phyloP scores from a whole-genome alignment of 2,888 invertebrate species.

The Drosophila meridiana region DNA sequence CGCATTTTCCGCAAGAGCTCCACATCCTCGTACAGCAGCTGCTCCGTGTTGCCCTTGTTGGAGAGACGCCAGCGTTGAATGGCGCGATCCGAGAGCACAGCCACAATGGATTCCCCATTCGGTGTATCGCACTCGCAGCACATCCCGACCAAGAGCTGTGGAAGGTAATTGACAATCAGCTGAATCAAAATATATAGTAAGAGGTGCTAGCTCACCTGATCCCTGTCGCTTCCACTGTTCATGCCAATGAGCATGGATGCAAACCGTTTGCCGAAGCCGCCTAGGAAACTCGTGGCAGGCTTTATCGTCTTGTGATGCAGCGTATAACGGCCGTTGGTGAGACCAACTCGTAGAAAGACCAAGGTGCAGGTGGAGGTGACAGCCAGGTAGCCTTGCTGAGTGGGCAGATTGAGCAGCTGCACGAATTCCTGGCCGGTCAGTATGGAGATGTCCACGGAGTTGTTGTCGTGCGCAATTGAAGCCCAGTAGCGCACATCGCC shows the following conservation, averaged over 20 bases:
- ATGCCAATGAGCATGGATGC: conserved; percentile 85
- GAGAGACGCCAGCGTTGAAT: conserved; percentile 93
- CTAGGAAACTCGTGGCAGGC: conserved; percentile 93
- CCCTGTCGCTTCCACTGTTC: conserved; percentile 83
- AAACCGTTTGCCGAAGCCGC: conserved; percentile 91
- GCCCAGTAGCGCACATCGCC: conserved; percentile 97
- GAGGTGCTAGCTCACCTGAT: conserved; percentile 74
- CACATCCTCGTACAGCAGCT: conserved; percentile 89
- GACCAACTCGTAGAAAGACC: conserved; percentile 89
- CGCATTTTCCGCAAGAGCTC: conserved; percentile 90
- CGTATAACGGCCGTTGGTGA: conserved; percentile 89
- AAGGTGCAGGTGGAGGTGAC: conserved; percentile 97
- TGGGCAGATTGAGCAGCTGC: conserved; percentile 88
- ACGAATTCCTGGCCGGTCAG: conserved; percentile 95
- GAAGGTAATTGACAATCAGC: background rate
- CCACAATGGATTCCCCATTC: conserved; percentile 87
- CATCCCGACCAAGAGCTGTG: conserved; percentile 89
- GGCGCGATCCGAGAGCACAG: conserved; percentile 90
- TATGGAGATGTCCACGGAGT: conserved; percentile 93
- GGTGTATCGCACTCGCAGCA: conserved; percentile 85
- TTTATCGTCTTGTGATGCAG: conserved; percentile 89
- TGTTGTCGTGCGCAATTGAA: conserved; percentile 94
- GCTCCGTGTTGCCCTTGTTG: conserved; percentile 88
- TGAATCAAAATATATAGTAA: accelerated
- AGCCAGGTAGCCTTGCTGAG: conserved; percentile 91